These are phyloP conservation scores for Anguilla japonica DNA, from an alignment of 2,113 vertebrate genomes.

Conservation along the genomic window DNA sequence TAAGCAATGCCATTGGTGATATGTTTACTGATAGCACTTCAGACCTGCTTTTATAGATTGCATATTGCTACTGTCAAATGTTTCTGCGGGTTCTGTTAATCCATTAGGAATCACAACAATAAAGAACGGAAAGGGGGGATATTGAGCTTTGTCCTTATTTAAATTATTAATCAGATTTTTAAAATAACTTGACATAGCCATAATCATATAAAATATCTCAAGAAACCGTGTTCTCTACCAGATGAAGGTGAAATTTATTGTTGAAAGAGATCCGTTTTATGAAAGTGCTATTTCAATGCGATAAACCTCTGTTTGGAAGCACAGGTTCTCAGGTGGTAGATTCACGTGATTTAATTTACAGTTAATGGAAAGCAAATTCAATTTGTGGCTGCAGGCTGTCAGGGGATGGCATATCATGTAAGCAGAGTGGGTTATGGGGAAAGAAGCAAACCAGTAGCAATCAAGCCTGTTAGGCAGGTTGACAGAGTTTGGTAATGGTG, in stretches of 20 bases:
- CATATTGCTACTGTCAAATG: background rate
- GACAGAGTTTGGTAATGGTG: background rate
- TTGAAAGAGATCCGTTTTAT: background rate
- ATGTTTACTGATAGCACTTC: background rate
- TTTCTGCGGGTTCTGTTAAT: background rate
- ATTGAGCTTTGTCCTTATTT: background rate
- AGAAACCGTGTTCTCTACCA: background rate
- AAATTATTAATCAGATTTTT: background rate
- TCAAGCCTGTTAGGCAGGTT: background rate
- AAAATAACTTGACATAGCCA: background rate
- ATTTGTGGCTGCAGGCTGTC: background rate
- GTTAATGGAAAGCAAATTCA: background rate
- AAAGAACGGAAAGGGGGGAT: background rate
- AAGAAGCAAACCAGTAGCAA: background rate
- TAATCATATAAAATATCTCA: background rate
- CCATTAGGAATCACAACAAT: background rate
- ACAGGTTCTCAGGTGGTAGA: background rate
- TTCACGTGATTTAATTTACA: background rate
- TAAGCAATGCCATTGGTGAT: background rate
- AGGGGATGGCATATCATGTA: background rate
- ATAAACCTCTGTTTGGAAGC: background rate
- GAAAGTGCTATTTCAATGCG: background rate
- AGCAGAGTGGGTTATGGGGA: background rate
- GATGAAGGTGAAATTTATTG: background rate
- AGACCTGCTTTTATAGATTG: background rate